These are phyloP conservation scores for Unio delphinus DNA, from an alignment of 2,888 invertebrate genomes.

Conservation along the genomic window DNA sequence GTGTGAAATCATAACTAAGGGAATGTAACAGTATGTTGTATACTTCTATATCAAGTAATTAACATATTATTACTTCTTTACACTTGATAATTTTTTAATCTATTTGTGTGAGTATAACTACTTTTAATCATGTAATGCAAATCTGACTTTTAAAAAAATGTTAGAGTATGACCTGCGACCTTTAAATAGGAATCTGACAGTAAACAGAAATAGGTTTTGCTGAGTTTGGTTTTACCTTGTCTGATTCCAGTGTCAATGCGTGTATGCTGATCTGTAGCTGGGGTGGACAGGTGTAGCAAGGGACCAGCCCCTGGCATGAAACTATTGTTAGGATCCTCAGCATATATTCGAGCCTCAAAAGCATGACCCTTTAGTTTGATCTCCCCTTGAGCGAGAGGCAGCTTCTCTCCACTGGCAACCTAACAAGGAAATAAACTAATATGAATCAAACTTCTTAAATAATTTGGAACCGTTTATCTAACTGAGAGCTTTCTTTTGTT, in stretches of 20 bases:
- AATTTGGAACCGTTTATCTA: neutral
- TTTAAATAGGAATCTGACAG: too few relatives aligned
- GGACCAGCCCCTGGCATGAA: conserved; percentile 96
- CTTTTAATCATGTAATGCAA: too few relatives aligned
- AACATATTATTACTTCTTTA: too few relatives aligned
- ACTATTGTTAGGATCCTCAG: conserved; percentile 82
- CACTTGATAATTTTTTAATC: too few relatives aligned
- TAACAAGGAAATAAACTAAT: conserved; percentile 35
- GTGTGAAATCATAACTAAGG: too few relatives aligned
- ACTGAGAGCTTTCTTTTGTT: too few relatives aligned
- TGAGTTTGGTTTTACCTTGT: conserved; percentile 56
- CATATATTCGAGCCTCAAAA: conserved; percentile 97
- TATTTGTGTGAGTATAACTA: too few relatives aligned
- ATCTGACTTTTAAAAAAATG: too few relatives aligned
- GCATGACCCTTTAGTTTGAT: conserved; percentile 88
- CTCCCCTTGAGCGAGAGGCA: conserved; percentile 87
- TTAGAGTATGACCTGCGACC: too few relatives aligned
- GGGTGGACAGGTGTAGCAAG: conserved; percentile 83
- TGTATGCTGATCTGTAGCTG: conserved; percentile 75
- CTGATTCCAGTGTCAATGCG: conserved; percentile 88
- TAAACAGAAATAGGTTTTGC: too few relatives aligned
- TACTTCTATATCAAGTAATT: too few relatives aligned
- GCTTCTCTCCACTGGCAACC: conserved; percentile 88
- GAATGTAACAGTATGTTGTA: too few relatives aligned
- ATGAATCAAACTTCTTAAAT: neutral